Percentiles rank a stretch among this genome's conserved stretches.
phyloP scores from a whole-genome alignment of 2,113 vertebrate species.

The Cyanoliseus patagonus region DNA sequence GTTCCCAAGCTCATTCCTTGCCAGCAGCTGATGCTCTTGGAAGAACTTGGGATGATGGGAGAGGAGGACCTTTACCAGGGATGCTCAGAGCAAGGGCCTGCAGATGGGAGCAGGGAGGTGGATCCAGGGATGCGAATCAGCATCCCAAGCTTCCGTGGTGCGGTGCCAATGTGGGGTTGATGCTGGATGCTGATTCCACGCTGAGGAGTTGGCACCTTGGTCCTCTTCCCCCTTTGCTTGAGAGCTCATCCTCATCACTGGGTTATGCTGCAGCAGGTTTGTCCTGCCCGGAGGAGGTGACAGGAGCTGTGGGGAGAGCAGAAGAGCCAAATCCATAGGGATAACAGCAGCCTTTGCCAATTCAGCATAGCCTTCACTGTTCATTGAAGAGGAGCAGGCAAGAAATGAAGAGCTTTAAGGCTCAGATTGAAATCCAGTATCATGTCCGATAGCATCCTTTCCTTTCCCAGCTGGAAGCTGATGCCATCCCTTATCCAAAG shows the following conservation, averaged over 20 bases:
- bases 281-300: not conserved
- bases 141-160: not conserved
- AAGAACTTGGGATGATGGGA: not conserved
- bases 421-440: not conserved
- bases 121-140: not conserved
- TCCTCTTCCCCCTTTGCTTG: not conserved
- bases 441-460: not conserved
- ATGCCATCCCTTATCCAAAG: too few relatives aligned
- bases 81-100: not conserved
- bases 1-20: not conserved
- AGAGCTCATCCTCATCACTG: not conserved
- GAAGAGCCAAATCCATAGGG: not conserved
- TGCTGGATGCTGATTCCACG: not conserved
- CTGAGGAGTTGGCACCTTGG: not conserved
- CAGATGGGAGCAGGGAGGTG: not conserved
- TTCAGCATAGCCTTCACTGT: not conserved
- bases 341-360: not conserved
- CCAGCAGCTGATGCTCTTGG: too few relatives aligned
- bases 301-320: not conserved
- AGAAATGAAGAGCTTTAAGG: not conserved
- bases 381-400: not conserved
- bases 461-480: too few relatives aligned
- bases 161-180: not conserved
- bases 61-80: not conserved
- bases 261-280: not conserved